Evolutionary conservation across 2,888 invertebrate genomes (phyloP).

Genomic region (Drosophila bunnanda): DNA sequence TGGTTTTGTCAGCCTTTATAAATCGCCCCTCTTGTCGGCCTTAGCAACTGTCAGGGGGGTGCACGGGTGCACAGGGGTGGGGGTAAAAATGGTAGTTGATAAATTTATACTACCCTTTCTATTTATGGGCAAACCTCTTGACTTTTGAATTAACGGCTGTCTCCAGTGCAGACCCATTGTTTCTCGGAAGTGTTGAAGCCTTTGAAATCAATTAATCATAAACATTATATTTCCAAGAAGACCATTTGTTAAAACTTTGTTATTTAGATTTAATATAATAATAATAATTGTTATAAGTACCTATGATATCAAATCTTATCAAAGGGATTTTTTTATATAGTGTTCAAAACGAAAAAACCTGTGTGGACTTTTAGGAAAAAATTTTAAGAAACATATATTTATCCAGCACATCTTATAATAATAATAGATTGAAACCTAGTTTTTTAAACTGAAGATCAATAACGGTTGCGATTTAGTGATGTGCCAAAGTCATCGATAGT

Average conservation of each 20-base stretch:
- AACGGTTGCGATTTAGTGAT: background rate
- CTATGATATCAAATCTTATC: too few species aligned
- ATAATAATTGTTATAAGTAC: too few species aligned
- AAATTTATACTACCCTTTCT: slow-evolving; percentile 17
- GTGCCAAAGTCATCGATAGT: background rate
- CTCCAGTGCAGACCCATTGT: background rate
- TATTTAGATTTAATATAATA: too few species aligned
- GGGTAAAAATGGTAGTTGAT: slow-evolving; percentile 13
- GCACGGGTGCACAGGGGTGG: background rate
- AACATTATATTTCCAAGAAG: background rate
- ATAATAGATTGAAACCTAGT: background rate
- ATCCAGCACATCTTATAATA: background rate
- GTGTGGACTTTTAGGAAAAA: too few species aligned
- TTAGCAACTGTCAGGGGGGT: slow-evolving; percentile 26
- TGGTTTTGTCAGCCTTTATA: slow-evolving; percentile 66
- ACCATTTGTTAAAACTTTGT: background rate
- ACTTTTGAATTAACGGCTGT: slow-evolving; percentile 10
- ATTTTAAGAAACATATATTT: too few species aligned
- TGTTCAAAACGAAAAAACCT: too few species aligned
- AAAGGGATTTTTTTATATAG: too few species aligned
- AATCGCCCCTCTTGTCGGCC: slow-evolving; percentile 48
- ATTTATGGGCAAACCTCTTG: slow-evolving; percentile 20
- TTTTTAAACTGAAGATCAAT: background rate
- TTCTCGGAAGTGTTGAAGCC: slow-evolving; percentile 2
- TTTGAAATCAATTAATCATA: background rate